A percentile compares a stretch with the other conserved stretches of the same genome.
phyloP scores from a whole-genome alignment of 2,888 invertebrate species.

The Caenorhabditis uteleia region DNA sequence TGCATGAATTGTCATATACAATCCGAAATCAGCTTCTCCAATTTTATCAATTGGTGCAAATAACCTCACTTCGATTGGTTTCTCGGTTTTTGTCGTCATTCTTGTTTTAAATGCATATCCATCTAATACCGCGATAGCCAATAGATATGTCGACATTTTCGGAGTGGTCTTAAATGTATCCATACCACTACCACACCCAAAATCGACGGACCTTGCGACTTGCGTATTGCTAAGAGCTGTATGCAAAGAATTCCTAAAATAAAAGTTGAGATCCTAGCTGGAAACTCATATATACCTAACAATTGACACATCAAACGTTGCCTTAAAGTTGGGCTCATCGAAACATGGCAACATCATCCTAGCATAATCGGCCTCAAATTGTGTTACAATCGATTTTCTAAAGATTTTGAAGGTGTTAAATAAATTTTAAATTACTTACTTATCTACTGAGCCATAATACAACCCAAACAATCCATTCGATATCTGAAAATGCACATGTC shows the following conservation, averaged over 20 bases:
- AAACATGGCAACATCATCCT: slow-evolving; percentile 60
- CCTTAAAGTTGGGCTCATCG: slow-evolving; percentile 61
- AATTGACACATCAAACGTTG: slow-evolving; percentile 28
- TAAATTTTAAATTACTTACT: slow-evolving; percentile 2
- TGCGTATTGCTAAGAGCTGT: neutral
- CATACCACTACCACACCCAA: neutral
- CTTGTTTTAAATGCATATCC: slow-evolving; percentile 76
- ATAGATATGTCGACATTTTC: slow-evolving; percentile 85
- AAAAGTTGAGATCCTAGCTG: neutral
- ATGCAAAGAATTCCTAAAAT: neutral
- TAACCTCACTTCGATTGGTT: slow-evolving; percentile 75
- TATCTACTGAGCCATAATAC: neutral
- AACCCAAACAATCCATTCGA: no score
- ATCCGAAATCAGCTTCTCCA: slow-evolving; percentile 76
- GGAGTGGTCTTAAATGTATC: slow-evolving; percentile 66
- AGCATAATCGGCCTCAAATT: no score
- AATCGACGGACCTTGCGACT: no score
- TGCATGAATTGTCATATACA: slow-evolving; percentile 81
- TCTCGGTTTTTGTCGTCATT: slow-evolving; percentile 77
- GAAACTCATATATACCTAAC: neutral
- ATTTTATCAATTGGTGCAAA: slow-evolving; percentile 80
- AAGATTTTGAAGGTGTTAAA: no score
- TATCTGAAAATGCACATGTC: no score
- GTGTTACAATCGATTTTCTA: slow-evolving; percentile 57
- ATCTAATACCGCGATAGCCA: slow-evolving; percentile 86